phyloP scores from a whole-genome alignment of 2,888 invertebrate genomes.

The Deroplatys truncata region DNA sequence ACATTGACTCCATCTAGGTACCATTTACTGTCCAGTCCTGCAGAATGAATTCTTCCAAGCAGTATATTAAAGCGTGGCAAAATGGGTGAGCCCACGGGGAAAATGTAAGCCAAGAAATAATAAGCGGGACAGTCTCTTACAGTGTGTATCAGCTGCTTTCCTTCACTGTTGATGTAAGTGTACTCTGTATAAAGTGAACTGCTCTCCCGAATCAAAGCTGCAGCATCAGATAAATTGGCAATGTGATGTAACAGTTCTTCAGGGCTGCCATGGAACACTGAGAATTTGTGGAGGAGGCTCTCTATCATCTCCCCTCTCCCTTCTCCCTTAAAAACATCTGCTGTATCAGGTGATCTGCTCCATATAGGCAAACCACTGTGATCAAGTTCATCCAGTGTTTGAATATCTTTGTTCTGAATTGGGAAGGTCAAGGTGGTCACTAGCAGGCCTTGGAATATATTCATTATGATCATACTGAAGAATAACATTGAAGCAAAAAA shows the following conservation, averaged over 20 bases:
- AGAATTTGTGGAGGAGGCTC: neutral
- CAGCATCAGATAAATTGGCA: neutral
- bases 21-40: conserved; percentile 46
- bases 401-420: conserved; percentile 45
- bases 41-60: conserved; percentile 41
- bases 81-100: conserved; percentile 46
- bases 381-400: conserved; percentile 44
- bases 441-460: conserved; percentile 47
- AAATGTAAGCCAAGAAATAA: conserved; percentile 46
- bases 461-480: conserved; percentile 43
- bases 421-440: conserved; percentile 45
- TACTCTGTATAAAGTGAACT: neutral
- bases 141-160: conserved; percentile 44
- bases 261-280: neutral
- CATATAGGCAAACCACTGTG: conserved; percentile 42
- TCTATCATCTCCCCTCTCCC: neutral
- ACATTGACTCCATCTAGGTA: conserved; percentile 36
- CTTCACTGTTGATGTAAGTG: conserved; percentile 30
- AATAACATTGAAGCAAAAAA: conserved; percentile 42
- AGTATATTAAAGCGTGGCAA: conserved; percentile 41
- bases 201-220: neutral
- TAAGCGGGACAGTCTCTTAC: conserved; percentile 46
- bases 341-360: conserved; percentile 39
- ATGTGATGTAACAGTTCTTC: neutral
- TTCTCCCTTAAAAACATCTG: conserved; percentile 39